Evolutionary conservation across 1,140 invertebrate genomes (phyloP).

Genomic region (Drosophila novamexicana): DNA sequence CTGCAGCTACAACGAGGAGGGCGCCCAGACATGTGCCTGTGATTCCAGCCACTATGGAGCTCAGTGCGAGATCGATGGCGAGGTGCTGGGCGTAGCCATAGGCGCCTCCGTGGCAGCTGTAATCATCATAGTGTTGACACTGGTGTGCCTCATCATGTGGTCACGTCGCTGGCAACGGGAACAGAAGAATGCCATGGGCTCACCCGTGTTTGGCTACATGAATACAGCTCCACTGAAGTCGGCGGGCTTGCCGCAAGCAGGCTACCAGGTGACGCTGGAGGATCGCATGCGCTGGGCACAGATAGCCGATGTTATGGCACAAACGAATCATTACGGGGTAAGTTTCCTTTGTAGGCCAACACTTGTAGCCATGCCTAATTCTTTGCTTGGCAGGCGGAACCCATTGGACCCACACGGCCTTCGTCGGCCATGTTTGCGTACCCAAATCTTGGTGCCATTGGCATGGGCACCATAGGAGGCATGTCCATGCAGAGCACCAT

Average conservation of each 20-base stretch:
- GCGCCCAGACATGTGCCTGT: conserved; percentile 92
- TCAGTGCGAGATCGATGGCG: conserved; percentile 95
- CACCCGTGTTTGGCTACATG: conserved; percentile 93
- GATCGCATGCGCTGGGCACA: conserved; percentile 93
- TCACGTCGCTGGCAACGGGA: conserved; percentile 95
- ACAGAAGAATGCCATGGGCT: conserved; percentile 90
- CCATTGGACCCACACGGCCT: conserved; percentile 89
- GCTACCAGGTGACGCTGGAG: conserved; percentile 89
- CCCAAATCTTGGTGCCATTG: conserved; percentile 86
- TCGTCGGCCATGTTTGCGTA: conserved; percentile 93
- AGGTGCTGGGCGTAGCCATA: conserved; percentile 95
- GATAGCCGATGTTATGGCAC: conserved; percentile 92
- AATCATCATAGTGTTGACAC: conserved; percentile 93
- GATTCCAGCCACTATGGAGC: conserved; percentile 93
- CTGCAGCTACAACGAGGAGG: conserved; percentile 90
- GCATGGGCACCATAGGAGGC: conserved; percentile 79
- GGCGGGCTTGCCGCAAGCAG: conserved; percentile 87
- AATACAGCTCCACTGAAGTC: conserved; percentile 89
- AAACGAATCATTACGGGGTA: conserved; percentile 93
- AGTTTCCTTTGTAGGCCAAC: conserved; percentile 53
- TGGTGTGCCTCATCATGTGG: conserved; percentile 95
- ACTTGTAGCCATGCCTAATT: background rate
- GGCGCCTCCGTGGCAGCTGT: conserved; percentile 94
- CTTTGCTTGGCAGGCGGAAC: conserved; percentile 86
- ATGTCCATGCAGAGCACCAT: conserved; percentile 86